phyloP scores from a whole-genome alignment of 2,888 invertebrate genomes.

The Folsomia manolachei region DNA sequence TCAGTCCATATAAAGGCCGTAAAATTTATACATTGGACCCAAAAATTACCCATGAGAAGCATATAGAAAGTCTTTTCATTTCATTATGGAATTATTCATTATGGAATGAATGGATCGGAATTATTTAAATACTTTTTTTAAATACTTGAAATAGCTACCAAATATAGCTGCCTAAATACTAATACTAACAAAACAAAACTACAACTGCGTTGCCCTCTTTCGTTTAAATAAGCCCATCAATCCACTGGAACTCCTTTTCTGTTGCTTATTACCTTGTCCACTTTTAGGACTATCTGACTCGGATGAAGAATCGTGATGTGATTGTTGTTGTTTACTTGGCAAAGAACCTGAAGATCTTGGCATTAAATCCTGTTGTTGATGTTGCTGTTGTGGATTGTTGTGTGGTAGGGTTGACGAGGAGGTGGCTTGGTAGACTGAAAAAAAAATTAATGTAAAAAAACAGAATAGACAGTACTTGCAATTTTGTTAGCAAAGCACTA shows the following conservation, averaged over 20 bases:
- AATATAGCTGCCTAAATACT: too few species aligned
- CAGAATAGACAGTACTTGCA: too few species aligned
- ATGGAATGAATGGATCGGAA: too few species aligned
- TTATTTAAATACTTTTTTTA: too few species aligned
- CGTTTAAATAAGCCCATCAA: constrained; percentile 52
- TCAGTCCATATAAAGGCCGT: too few species aligned
- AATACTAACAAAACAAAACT: too few species aligned
- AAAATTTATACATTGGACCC: too few species aligned
- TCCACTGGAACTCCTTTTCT: constrained; percentile 53
- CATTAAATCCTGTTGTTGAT: background rate
- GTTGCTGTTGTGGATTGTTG: background rate
- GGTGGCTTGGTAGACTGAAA: background rate
- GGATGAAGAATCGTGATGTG: constrained; percentile 3
- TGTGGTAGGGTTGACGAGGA: background rate
- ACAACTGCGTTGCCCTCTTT: constrained; percentile 52
- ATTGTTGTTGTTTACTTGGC: constrained; percentile 5
- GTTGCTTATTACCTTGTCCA: constrained; percentile 23
- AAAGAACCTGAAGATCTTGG: constrained; percentile 18
- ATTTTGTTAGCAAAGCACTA: background rate
- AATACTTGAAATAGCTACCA: too few species aligned
- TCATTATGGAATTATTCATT: too few species aligned
- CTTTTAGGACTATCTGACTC: constrained; percentile 5
- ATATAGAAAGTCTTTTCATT: too few species aligned
- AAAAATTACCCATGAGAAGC: too few species aligned
- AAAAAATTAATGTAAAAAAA: too few species aligned